phyloP scores from a whole-genome alignment of 2,113 vertebrate genomes.

The Brachionichthys hirsutus region DNA sequence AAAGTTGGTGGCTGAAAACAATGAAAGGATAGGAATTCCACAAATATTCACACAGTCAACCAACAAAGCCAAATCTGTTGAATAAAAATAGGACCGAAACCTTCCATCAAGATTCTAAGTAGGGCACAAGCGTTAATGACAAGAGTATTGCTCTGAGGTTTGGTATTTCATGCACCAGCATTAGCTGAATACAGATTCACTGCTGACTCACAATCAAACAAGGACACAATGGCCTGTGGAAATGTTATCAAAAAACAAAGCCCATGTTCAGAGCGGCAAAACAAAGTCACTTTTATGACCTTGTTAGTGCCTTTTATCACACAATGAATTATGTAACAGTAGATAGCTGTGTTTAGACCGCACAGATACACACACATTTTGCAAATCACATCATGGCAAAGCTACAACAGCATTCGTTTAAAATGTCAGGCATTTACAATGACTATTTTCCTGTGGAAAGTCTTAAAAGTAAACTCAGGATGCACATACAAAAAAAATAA shows the following conservation, averaged over 20 bases:
- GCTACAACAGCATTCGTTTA: too few species aligned
- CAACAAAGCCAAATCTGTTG: too few species aligned
- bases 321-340: constrained; percentile 47
- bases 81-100: background rate
- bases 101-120: background rate
- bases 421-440: constrained; percentile 57
- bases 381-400: background rate
- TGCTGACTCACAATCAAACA: constrained; percentile 44
- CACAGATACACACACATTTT: constrained; percentile 52
- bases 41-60: too few species aligned
- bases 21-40: too few species aligned
- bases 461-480: constrained; percentile 9
- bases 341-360: constrained; percentile 61
- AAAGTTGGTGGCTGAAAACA: too few species aligned
- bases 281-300: constrained; percentile 61
- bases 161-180: constrained; percentile 43
- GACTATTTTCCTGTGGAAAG: constrained; percentile 46
- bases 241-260: constrained; percentile 38
- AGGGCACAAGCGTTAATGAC: constrained; percentile 14
- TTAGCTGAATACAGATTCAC: constrained; percentile 23
- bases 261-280: constrained; percentile 53
- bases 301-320: constrained; percentile 59
- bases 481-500: background rate
- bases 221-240: constrained; percentile 41
- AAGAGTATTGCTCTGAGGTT: background rate